Evolutionary conservation across 2,888 invertebrate species (phyloP).

Genomic region (Phortica magna): DNA sequence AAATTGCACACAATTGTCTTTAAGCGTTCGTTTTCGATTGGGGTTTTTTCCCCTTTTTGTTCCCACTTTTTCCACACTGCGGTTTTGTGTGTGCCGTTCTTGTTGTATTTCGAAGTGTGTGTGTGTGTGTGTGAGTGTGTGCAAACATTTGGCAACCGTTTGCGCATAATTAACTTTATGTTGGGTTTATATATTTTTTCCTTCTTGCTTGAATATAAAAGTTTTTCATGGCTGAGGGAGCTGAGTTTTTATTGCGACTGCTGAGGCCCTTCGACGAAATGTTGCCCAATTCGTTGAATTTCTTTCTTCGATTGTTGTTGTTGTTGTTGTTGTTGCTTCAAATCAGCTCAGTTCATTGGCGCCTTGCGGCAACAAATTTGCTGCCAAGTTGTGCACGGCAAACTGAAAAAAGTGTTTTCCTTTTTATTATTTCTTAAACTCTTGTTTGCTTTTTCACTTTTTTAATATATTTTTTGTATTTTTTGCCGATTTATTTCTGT

Average conservation of each 20-base stretch:
- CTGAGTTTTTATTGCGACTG: constrained; percentile 10
- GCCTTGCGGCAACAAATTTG: not conserved
- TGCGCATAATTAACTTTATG: constrained; percentile 67
- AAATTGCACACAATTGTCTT: not conserved
- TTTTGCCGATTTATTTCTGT: not conserved
- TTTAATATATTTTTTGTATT: not conserved
- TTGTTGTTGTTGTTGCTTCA: not conserved
- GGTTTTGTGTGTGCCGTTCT: constrained; percentile 39
- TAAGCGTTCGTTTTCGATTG: not conserved
- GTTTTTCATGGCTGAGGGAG: not conserved
- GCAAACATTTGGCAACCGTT: constrained; percentile 72
- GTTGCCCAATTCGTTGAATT: not conserved
- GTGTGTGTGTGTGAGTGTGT: constrained; percentile 59
- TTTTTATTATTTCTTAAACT: not conserved
- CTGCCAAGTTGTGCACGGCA: constrained; percentile 22
- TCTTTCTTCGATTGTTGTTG: not conserved
- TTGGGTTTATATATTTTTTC: not conserved
- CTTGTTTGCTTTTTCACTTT: not conserved
- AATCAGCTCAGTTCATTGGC: not conserved
- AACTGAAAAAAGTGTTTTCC: not conserved
- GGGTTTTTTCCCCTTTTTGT: not conserved
- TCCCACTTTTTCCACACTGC: constrained; percentile 8
- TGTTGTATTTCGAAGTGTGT: not conserved
- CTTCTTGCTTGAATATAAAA: not conserved
- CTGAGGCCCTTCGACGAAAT: too few relatives aligned